These are phyloP conservation scores for Drosophila mettleri DNA, from an alignment of 2,888 invertebrate genomes.

Conservation along the genomic window DNA sequence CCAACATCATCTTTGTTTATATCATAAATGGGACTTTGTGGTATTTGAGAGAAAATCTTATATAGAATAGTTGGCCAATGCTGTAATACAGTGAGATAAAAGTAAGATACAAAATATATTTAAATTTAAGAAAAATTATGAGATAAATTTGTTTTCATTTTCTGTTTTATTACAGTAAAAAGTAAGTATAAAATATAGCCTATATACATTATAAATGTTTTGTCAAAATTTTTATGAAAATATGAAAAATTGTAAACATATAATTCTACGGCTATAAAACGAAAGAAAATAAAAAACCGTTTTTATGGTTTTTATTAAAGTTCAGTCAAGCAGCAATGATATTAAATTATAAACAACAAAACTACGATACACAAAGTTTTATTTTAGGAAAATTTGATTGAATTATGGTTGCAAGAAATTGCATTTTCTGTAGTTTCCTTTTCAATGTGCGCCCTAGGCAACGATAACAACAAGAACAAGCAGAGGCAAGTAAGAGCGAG, in stretches of 20 bases:
- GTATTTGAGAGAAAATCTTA: background rate
- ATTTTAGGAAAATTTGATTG: conserved; percentile 26
- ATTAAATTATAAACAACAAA: conserved; percentile 3
- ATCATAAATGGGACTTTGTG: background rate
- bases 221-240: too few species aligned
- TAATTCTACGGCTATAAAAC: too few species aligned
- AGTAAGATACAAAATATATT: background rate
- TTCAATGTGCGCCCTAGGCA: conserved; percentile 52
- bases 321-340: background rate
- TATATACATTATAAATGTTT: too few species aligned
- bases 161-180: too few species aligned
- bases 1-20: conserved; percentile 28
- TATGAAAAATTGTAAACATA: too few species aligned
- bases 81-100: conserved; percentile 4
- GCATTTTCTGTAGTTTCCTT: conserved; percentile 55
- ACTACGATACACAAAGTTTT: conserved; percentile 2
- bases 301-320: background rate
- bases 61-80: conserved; percentile 4
- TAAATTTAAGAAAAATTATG: too few species aligned
- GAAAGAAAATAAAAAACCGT: background rate
- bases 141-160: too few species aligned
- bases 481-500: conserved; percentile 1
- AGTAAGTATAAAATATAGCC: too few species aligned
- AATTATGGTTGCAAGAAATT: conserved; percentile 52
- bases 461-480: conserved; percentile 43